A percentile compares a stretch with the other conserved stretches of the same genome.
Evolutionary conservation across 2,797 vertebrate species (phyloP).

Genomic region (Labroides dimidiatus): DNA sequence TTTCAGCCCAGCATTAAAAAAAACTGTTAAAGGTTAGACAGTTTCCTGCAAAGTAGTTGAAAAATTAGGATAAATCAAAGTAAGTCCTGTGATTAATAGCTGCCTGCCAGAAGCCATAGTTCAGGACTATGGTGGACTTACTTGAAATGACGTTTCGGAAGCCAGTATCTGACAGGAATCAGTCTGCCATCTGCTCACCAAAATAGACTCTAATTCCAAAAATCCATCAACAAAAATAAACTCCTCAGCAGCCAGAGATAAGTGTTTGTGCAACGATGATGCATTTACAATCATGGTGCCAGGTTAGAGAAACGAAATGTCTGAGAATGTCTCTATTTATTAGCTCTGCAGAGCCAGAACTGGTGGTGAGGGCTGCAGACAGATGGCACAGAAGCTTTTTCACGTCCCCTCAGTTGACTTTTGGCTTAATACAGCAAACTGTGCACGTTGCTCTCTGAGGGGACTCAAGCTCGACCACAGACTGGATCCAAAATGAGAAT

Average conservation of each 20-base stretch:
- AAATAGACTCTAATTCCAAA: conserved; percentile 17
- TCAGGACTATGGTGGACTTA: conserved; percentile 20
- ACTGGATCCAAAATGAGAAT: neutral
- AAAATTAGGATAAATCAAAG: neutral
- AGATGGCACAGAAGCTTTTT: conserved; percentile 57
- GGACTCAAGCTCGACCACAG: neutral
- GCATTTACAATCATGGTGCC: conserved; percentile 21
- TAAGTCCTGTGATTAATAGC: neutral
- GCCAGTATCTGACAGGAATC: conserved; percentile 34
- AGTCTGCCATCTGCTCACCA: conserved; percentile 41
- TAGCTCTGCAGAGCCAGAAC: conserved; percentile 19
- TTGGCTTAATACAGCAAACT: conserved; percentile 56
- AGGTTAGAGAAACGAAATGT: conserved; percentile 24
- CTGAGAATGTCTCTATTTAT: conserved; percentile 12
- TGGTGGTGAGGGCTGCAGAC: conserved; percentile 35
- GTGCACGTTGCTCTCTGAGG: conserved; percentile 30
- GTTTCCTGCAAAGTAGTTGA: neutral
- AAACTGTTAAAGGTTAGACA: neutral
- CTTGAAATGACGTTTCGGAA: conserved; percentile 37
- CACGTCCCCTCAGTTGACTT: conserved; percentile 50
- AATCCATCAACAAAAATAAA: conserved; percentile 35
- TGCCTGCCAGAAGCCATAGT: conserved; percentile 6
- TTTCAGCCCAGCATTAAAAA: neutral
- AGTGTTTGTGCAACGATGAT: conserved; percentile 27
- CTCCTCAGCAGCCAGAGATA: conserved; percentile 29